phyloP scores from a whole-genome alignment of 2,888 invertebrate species.

The Lissocephala sabroskyi region DNA sequence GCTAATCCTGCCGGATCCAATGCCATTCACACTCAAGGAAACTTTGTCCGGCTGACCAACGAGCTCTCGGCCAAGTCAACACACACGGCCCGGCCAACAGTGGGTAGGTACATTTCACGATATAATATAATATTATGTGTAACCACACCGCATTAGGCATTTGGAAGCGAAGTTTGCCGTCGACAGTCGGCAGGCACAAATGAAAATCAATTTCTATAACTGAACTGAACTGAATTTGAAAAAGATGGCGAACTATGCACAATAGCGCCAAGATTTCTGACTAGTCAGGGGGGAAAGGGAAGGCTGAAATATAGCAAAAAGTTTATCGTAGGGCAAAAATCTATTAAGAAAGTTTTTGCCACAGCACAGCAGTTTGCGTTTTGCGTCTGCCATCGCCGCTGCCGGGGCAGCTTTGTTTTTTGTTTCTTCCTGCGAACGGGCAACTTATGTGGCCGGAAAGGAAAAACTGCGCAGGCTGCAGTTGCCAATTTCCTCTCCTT shows the following conservation, averaged over 20 bases:
- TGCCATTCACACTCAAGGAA: too few relatives aligned
- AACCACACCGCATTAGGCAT: too few relatives aligned
- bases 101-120: too few relatives aligned
- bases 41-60: too few relatives aligned
- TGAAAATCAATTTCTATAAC: constrained; percentile 55
- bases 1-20: too few relatives aligned
- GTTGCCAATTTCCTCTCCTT: neutral
- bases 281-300: too few relatives aligned
- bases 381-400: neutral
- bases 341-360: constrained; percentile 59
- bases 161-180: too few relatives aligned
- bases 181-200: constrained; percentile 33
- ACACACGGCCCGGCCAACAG: too few relatives aligned
- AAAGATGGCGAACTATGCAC: constrained; percentile 26
- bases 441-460: neutral
- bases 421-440: neutral
- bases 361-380: constrained; percentile 48
- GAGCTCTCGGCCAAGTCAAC: too few relatives aligned
- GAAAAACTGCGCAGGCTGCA: neutral
- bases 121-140: too few relatives aligned
- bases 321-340: constrained; percentile 50
- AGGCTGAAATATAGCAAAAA: constrained; percentile 35
- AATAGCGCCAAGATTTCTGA: constrained; percentile 26
- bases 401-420: too few relatives aligned
- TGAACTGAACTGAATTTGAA: constrained; percentile 33